Base-by-base conservation (phyloP, 2,888 invertebrate species). In the Drosophila demipolita region DNA sequence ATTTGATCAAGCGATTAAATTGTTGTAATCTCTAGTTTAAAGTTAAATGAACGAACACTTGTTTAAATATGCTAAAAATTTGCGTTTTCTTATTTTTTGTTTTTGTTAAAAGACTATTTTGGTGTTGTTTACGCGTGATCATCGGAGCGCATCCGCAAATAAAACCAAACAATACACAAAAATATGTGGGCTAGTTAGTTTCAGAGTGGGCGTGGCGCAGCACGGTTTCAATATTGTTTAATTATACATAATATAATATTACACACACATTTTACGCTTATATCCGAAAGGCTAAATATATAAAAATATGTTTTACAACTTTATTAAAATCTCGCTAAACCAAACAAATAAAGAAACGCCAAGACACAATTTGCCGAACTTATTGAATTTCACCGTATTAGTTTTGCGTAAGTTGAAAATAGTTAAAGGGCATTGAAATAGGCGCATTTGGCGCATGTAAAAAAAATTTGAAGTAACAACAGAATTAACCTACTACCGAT, bases 401-500 rank as follows among this genome's bases (percentile, higher is more conserved):
- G 23, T 42, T 74, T 33, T 32, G 52, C 65, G 65, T 62, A 36
- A 59, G 50, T 55, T 60, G 40, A 63, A 73, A 68, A 52, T 55
- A 63, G 71, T 62, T 32, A 62, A 71, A 66, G 64, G 75, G 36
- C 45, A 65, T 78, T 45, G 57, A 74, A 76, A 76, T 74, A 61
- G 54, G 66, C 77, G 73, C 76, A 32, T 50, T 50, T 12, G 26
- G 53, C 57, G 74, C 45, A 42, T 36, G 58, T 65, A 66, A 59
- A 75, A 75, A 83, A 74, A 82, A 52, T n/a, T 73, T 68, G 29
- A 82, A 82, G 55, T 83, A 86, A 88, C 82, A 89, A 88, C 89
- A 80, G 89, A 82, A 88, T 83, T 80, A 86, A 83, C 67, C 83
- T 86, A 85, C 71, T 75, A 67, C 64, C 62, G 78, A 75, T 79